A percentile compares a stretch with the other conserved stretches of the same genome.
Evolutionary conservation across 1,140 invertebrate genomes (phyloP).

Genomic region (Ostrea edulis): DNA sequence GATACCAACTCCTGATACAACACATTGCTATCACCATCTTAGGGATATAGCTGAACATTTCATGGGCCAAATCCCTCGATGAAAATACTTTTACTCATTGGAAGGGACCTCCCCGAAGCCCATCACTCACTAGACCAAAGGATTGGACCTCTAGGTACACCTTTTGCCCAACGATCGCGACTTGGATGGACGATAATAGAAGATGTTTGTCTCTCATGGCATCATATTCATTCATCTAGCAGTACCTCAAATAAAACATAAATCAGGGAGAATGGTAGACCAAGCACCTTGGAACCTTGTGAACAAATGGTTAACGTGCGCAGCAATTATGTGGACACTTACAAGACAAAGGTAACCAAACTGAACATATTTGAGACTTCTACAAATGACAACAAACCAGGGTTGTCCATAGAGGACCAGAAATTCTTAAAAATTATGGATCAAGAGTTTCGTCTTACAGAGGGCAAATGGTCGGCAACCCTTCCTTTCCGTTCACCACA

Average conservation of each 20-base stretch:
- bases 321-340: no score
- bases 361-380: no score
- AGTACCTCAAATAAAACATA: conserved; percentile 42
- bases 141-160: conserved; percentile 26
- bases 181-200: conserved; percentile 56
- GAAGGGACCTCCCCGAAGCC: conserved; percentile 34
- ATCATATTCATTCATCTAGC: no score
- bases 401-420: conserved; percentile 50
- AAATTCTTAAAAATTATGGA: conserved; percentile 56
- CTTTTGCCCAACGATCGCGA: conserved; percentile 42
- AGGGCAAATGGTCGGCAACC: conserved; percentile 52
- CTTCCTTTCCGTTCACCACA: conserved; percentile 39
- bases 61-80: neutral
- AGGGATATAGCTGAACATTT: conserved; percentile 21
- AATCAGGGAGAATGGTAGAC: conserved; percentile 27
- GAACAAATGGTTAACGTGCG: conserved; percentile 28
- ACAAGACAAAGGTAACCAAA: no score
- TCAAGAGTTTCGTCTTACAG: conserved; percentile 10
- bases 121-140: conserved; percentile 42
- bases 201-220: conserved; percentile 38
- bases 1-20: conserved; percentile 22
- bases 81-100: conserved; percentile 43
- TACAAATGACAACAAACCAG: no score
- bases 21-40: conserved; percentile 35
- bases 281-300: conserved; percentile 42